phyloP scores from a whole-genome alignment of 2,797 vertebrate genomes.

The Coendou prehensilis region DNA sequence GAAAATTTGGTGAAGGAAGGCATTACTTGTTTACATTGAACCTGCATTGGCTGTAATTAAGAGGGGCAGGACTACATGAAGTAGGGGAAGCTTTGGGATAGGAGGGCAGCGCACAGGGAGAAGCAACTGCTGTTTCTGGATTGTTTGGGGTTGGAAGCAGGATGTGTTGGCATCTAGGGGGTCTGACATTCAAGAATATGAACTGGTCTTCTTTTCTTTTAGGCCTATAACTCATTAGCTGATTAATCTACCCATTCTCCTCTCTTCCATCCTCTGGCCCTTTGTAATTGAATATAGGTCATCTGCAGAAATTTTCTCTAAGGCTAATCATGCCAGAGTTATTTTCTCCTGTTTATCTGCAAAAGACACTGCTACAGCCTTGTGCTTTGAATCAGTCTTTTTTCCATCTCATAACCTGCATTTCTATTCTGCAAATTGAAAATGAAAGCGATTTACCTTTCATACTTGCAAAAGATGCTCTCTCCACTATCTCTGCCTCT shows the following conservation, averaged over 20 bases:
- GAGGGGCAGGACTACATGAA: not conserved
- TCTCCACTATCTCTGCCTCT: not conserved
- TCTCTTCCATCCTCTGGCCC: not conserved
- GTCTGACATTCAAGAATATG: not conserved
- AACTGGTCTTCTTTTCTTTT: conserved; percentile 1
- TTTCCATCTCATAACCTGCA: not conserved
- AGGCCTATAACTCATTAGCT: not conserved
- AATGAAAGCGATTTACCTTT: conserved; percentile 36
- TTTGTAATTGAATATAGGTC: not conserved
- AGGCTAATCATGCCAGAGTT: not conserved
- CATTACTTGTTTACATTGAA: not conserved
- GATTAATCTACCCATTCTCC: not conserved
- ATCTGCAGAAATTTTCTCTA: not conserved
- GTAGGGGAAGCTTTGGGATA: not conserved
- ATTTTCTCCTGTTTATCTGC: conserved; percentile 13
- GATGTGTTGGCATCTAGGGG: not conserved
- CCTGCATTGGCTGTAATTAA: not conserved
- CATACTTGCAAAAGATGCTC: not conserved
- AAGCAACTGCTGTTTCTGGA: not conserved
- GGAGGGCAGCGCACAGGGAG: not conserved
- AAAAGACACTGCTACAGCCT: not conserved
- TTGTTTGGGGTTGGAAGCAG: not conserved
- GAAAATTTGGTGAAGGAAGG: not conserved
- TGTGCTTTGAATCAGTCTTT: not conserved
- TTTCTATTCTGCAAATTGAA: conserved; percentile 6